phyloP scores from a whole-genome alignment of 2,797 vertebrate species.

The Perodicticus potto region DNA sequence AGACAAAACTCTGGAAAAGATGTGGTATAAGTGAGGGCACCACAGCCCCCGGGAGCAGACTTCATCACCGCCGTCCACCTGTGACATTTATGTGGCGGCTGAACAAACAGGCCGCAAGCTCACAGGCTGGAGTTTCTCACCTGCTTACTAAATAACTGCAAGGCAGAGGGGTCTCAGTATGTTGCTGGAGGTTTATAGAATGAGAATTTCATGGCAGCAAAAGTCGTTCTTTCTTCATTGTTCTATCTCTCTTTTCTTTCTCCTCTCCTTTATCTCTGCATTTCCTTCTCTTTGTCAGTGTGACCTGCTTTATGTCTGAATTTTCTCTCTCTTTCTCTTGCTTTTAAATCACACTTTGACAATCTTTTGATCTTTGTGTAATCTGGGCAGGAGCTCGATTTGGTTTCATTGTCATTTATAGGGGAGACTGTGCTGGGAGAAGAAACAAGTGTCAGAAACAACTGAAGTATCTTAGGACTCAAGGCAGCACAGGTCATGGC shows the following conservation, averaged over 20 bases:
- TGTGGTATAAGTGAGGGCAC: neutral
- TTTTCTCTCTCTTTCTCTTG: neutral
- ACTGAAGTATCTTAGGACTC: neutral
- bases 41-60: neutral
- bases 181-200: neutral
- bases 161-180: neutral
- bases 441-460: neutral
- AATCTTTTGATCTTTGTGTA: neutral
- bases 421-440: fast-evolving
- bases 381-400: neutral
- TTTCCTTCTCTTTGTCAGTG: neutral
- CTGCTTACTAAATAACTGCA: slow-evolving; percentile 54
- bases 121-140: slow-evolving; percentile 12
- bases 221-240: neutral
- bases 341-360: neutral
- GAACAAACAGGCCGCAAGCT: neutral
- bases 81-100: neutral
- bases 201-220: neutral
- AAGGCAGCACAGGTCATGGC: neutral
- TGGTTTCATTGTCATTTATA: neutral
- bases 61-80: neutral
- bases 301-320: neutral
- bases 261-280: neutral
- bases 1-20: slow-evolving; percentile 17
- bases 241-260: neutral